These are phyloP conservation scores for Taurulus bubalis DNA, from an alignment of 2,113 vertebrate species.

Conservation along the genomic window DNA sequence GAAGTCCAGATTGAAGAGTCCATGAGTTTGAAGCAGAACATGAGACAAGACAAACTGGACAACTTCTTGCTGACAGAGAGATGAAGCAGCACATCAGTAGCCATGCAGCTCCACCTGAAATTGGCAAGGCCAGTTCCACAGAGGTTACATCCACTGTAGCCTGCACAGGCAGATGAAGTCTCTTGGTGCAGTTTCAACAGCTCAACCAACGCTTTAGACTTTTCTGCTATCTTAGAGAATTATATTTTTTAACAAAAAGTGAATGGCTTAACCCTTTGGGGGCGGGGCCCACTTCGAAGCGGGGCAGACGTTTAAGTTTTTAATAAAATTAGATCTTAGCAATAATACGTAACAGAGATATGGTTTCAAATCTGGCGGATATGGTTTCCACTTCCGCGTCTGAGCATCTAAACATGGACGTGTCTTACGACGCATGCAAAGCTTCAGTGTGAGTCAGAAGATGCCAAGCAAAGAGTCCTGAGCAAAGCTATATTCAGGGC, in stretches of 20 bases:
- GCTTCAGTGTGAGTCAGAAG: too few relatives aligned
- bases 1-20: background rate
- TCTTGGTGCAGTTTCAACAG: slow-evolving; percentile 5
- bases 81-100: background rate
- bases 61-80: background rate
- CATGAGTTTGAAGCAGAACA: background rate
- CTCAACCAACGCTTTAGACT: background rate
- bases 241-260: slow-evolving; percentile 13
- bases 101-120: background rate
- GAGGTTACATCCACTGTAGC: background rate
- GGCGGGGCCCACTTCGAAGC: too few relatives aligned
- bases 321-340: too few relatives aligned
- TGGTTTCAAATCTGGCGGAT: too few relatives aligned
- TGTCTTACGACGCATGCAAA: too few relatives aligned
- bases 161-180: background rate
- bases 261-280: background rate
- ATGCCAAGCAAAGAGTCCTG: too few relatives aligned
- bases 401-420: too few relatives aligned
- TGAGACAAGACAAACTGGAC: background rate
- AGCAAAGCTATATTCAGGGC: too few relatives aligned
- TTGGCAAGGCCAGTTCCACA: background rate
- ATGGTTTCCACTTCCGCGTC: too few relatives aligned
- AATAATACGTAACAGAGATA: too few relatives aligned
- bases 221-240: background rate
- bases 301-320: too few relatives aligned